Evolutionary conservation across 2,888 invertebrate species (phyloP), one percentile per base, ranked within the genome.

Genomic region (Caenorhabditis sp.): DNA sequence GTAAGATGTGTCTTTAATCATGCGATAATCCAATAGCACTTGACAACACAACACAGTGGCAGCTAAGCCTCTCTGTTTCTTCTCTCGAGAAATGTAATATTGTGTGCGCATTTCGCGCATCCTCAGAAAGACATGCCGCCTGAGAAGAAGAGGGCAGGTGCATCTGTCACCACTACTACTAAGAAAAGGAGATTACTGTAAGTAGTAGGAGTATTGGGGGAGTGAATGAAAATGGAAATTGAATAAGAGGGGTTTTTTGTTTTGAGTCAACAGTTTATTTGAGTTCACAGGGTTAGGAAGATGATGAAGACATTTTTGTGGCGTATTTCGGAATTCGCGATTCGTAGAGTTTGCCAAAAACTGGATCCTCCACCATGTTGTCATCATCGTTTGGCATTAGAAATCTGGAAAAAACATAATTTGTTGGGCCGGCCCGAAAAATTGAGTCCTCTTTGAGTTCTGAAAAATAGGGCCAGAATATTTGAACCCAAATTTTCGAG

Each of bases 101-200:
- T 43, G 43, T 43, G 12, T 43, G 6, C 43, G 43, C 43, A 43
- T 43, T 43, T 43, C 43, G 43, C 43, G 43, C 43, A 43, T 17
- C 43, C 14, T 43, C 17, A 17, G 14, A 43, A 43, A 43, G 17
- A 17, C n/a, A n/a, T 17, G 43, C 43, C 43, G 36, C 36, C 36
- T 36, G 17, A 43, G 14, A 43, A 43, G 43, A 43, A 17, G 14
- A 12, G 43, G 43, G 43, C 43, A 43, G 43, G 43, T 43, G 43
- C 43, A 43, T 43, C 43, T 43, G 43, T 43, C 43, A 43, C 43
- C 43, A 43, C 43, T 43, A n/a, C n/a, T n/a, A n/a, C n/a, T n/a
- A n/a, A n/a, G n/a, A n/a, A n/a, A 43, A 43, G 43, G 14, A 43
- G 43, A 43, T 43, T 43, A 43, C 43, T 43, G 43, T 43, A 43